phyloP scores from a whole-genome alignment of 1,140 invertebrate genomes.

The Brachionus plicatilis region DNA sequence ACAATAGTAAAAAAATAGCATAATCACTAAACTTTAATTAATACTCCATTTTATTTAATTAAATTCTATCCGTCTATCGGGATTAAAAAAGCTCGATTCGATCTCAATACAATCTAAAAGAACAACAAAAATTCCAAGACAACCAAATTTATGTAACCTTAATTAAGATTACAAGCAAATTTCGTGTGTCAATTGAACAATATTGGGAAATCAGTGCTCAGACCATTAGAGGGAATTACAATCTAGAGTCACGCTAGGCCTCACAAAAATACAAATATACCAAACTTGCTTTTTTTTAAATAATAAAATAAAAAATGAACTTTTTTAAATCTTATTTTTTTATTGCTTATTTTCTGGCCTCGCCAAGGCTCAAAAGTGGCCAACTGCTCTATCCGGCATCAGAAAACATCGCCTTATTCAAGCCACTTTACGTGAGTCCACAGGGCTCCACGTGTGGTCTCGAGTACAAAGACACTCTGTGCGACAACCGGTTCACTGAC shows the following conservation, averaged over 20 bases:
- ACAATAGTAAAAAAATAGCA: no score
- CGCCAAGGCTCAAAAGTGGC: background rate
- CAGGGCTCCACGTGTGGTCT: conserved; percentile 2
- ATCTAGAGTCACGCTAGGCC: background rate
- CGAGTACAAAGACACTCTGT: conserved; percentile 24
- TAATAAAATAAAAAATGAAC: conserved; percentile 6
- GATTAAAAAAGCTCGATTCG: no score
- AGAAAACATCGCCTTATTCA: background rate
- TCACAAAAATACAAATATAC: background rate
- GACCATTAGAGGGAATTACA: background rate
- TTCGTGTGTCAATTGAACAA: background rate
- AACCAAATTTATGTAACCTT: background rate
- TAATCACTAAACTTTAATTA: no score
- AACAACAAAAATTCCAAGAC: background rate
- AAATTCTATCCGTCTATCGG: no score
- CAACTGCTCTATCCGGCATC: background rate
- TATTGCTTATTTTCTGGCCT: background rate
- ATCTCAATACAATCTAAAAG: no score
- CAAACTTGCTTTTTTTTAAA: background rate
- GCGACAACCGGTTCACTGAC: background rate
- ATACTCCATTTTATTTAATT: no score
- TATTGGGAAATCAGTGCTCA: background rate
- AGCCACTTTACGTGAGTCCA: background rate
- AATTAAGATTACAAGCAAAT: background rate
- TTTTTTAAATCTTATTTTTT: background rate